phyloP scores from a whole-genome alignment of 2,888 invertebrate species.

The Ashinkailepas kermadecensis region DNA sequence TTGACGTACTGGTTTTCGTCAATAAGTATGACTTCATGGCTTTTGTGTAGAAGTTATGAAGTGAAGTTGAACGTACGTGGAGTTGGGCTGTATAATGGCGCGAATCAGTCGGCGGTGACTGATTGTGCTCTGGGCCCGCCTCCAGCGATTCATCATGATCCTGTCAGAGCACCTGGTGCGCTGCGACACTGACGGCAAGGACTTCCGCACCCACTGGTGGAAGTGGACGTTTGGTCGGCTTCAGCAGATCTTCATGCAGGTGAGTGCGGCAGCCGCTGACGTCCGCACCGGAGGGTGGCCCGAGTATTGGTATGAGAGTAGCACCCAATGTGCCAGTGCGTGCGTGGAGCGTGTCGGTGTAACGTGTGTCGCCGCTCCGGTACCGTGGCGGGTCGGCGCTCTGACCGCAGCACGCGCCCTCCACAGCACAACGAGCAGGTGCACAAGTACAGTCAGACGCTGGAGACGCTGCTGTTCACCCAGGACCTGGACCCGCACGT shows the following conservation, averaged over 20 bases:
- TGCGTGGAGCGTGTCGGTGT: too few relatives aligned
- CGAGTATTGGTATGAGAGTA: too few relatives aligned
- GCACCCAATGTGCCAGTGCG: too few relatives aligned
- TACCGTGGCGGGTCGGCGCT: too few relatives aligned
- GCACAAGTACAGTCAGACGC: constrained; percentile 87
- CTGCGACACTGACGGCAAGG: constrained; percentile 85
- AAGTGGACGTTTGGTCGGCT: constrained; percentile 89
- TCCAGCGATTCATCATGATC: constrained; percentile 88
- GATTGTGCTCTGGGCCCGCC: constrained; percentile 27
- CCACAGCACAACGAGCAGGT: constrained; percentile 95
- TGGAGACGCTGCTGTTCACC: constrained; percentile 92
- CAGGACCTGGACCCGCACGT: constrained; percentile 94
- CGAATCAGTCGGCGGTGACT: too few relatives aligned
- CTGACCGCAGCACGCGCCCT: constrained; percentile 27
- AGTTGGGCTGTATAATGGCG: too few relatives aligned
- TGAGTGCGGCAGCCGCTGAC: constrained; percentile 44
- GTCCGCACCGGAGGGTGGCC: too few relatives aligned
- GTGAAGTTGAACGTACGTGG: too few relatives aligned
- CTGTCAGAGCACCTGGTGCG: constrained; percentile 89
- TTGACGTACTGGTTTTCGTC: too few relatives aligned
- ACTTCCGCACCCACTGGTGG: constrained; percentile 93
- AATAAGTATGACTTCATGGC: too few relatives aligned
- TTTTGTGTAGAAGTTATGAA: too few relatives aligned
- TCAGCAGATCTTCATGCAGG: constrained; percentile 88
- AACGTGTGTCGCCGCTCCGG: too few relatives aligned